Evolutionary conservation across 2,888 invertebrate genomes (phyloP).

Genomic region (Neria commutata): DNA sequence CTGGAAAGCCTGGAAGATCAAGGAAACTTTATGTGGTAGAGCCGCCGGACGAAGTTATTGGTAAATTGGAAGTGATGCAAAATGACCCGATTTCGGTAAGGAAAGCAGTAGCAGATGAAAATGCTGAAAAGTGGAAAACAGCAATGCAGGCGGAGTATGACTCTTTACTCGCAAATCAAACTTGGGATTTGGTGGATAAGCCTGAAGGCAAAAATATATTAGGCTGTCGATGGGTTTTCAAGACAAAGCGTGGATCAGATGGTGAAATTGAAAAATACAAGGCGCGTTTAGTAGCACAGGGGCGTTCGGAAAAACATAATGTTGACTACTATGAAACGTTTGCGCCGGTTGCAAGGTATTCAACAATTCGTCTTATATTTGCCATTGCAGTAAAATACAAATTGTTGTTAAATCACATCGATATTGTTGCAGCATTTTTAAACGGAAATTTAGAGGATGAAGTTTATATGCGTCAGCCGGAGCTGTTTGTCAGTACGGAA

Average conservation of each 20-base stretch:
- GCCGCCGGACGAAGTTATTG: slow-evolving; percentile 10
- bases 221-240: slow-evolving; percentile 33
- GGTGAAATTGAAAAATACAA: too few species aligned
- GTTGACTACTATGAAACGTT: slow-evolving; percentile 41
- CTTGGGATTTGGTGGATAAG: slow-evolving; percentile 36
- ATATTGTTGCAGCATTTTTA: slow-evolving; percentile 28
- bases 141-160: slow-evolving; percentile 36
- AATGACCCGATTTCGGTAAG: slow-evolving; percentile 18
- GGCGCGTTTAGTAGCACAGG: too few species aligned
- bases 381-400: slow-evolving; percentile 14
- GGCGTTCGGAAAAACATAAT: too few species aligned
- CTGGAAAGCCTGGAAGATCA: slow-evolving; percentile 14
- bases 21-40: slow-evolving; percentile 16
- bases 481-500: slow-evolving; percentile 19
- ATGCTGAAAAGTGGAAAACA: slow-evolving; percentile 21
- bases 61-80: not conserved
- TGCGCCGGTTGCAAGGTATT: slow-evolving; percentile 34
- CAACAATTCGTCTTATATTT: too few species aligned
- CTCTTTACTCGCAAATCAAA: slow-evolving; percentile 34
- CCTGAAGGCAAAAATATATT: slow-evolving; percentile 31
- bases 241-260: slow-evolving; percentile 24
- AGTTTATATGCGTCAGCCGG: slow-evolving; percentile 28
- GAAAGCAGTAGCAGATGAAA: slow-evolving; percentile 20
- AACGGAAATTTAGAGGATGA: slow-evolving; percentile 30
- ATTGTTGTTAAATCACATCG: slow-evolving; percentile 25